Evolutionary conservation across 2,797 vertebrate genomes (phyloP).

Genomic region (Pseudopleuronectes americanus): DNA sequence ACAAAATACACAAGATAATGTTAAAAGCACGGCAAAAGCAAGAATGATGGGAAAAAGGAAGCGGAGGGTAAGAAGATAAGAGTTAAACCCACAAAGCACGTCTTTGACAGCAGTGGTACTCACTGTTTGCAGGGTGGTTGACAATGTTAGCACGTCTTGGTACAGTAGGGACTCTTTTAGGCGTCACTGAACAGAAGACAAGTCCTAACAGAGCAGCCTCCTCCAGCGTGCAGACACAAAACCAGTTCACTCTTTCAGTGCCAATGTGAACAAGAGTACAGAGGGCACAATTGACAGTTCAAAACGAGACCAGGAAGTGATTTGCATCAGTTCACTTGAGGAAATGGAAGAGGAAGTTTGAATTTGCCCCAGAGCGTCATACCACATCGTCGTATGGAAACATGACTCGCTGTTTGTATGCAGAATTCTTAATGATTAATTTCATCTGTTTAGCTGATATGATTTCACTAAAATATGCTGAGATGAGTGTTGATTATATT

Average conservation of each 20-base stretch:
- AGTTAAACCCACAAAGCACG: not conserved
- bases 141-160: slow-evolving; percentile 9
- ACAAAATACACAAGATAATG: too few relatives aligned
- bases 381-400: not conserved
- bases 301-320: slow-evolving; percentile 43
- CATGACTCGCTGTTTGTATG: slow-evolving; percentile 26
- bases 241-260: slow-evolving; percentile 36
- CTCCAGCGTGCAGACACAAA: not conserved
- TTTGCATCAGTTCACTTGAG: slow-evolving; percentile 24
- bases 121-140: slow-evolving; percentile 38
- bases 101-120: slow-evolving; percentile 37
- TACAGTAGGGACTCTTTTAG: slow-evolving; percentile 13
- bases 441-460: too few relatives aligned
- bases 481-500: not conserved
- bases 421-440: not conserved
- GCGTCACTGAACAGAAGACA: not conserved
- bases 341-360: slow-evolving; percentile 36
- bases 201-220: slow-evolving; percentile 16
- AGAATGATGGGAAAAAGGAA: not conserved
- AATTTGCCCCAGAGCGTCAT: not conserved
- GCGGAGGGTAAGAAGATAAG: not conserved
- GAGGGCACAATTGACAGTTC: accelerated
- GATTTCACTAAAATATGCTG: too few relatives aligned
- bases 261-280: not conserved
- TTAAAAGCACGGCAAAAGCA: not conserved